These are phyloP conservation scores for Metaphire vulgaris DNA, from an alignment of 1,140 invertebrate species.

Conservation along the genomic window DNA sequence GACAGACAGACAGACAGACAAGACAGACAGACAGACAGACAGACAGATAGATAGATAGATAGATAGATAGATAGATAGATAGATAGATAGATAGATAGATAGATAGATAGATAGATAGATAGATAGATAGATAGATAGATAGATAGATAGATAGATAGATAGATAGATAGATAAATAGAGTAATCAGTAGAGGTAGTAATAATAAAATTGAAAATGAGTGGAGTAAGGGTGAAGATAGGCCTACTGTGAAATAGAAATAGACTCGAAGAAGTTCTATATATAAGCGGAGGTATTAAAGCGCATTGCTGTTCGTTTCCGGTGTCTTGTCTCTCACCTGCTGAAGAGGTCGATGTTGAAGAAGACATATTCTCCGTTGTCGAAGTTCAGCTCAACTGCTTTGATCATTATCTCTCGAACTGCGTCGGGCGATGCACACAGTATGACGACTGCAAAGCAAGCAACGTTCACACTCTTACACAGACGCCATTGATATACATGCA, in stretches of 20 bases:
- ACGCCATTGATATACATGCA: too few relatives aligned
- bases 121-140: neutral
- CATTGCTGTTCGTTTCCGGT: too few relatives aligned
- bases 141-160: neutral
- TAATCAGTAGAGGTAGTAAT: too few relatives aligned
- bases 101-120: neutral
- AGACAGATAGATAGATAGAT: neutral
- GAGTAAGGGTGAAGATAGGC: neutral
- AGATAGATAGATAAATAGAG: neutral
- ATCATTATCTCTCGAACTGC: conserved; percentile 57
- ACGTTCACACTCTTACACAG: too few relatives aligned
- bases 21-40: neutral
- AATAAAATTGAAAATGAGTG: too few relatives aligned
- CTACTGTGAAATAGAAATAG: too few relatives aligned
- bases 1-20: neutral
- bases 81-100: neutral
- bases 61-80: neutral
- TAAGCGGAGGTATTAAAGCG: too few relatives aligned
- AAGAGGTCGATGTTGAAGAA: too few relatives aligned
- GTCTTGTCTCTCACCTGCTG: too few relatives aligned
- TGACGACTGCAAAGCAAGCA: too few relatives aligned
- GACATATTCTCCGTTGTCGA: conserved; percentile 87
- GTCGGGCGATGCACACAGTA: conserved; percentile 81
- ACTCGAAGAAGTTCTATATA: too few relatives aligned
- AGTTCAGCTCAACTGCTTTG: conserved; percentile 45